phyloP scores from a whole-genome alignment of 2,113 vertebrate species.

The Poecile atricapillus region DNA sequence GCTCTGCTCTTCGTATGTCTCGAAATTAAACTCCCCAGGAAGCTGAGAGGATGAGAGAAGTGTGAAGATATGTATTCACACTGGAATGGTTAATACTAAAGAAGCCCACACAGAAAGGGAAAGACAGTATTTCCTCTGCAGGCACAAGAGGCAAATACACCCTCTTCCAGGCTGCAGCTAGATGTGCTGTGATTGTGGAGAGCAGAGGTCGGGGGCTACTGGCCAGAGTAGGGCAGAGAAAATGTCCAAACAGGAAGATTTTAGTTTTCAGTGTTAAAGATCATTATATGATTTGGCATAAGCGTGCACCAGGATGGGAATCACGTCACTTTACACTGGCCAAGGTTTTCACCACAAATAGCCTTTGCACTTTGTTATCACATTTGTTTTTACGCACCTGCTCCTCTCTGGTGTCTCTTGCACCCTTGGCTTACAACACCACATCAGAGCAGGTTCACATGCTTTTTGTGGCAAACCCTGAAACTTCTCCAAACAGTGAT shows the following conservation, averaged over 20 bases:
- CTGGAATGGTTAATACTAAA: not conserved
- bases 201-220: not conserved
- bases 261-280: not conserved
- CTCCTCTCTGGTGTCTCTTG: not conserved
- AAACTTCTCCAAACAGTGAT: not conserved
- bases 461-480: not conserved
- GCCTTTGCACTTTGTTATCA: not conserved
- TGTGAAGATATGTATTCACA: not conserved
- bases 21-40: not conserved
- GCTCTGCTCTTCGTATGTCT: not conserved
- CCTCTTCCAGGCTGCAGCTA: not conserved
- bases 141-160: not conserved
- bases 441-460: not conserved
- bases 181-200: not conserved
- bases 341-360: not conserved
- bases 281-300: not conserved
- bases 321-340: accelerated
- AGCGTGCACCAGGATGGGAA: not conserved
- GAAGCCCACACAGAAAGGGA: not conserved
- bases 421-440: not conserved
- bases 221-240: not conserved
- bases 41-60: not conserved
- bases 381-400: not conserved
- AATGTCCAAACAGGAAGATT: not conserved
- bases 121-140: not conserved